Percentiles rank a stretch among this genome's conserved stretches.
These are phyloP conservation scores for Chiloscyllium punctatum DNA, from an alignment of 2,797 vertebrate species.

Conservation along the genomic window DNA sequence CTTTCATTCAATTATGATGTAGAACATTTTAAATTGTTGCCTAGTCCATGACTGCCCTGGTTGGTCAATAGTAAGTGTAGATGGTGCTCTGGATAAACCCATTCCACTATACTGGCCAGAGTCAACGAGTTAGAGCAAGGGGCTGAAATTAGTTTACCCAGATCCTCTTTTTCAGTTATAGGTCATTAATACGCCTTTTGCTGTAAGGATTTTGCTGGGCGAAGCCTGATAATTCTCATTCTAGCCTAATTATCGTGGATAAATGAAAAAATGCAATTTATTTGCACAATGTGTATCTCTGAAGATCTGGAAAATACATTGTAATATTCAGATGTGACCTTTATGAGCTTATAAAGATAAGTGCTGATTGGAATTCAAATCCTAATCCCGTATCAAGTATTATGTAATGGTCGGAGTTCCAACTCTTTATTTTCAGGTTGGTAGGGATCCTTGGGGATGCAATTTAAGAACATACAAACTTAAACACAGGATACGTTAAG, in stretches of 20 bases:
- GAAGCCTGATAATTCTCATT: background rate
- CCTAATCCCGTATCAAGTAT: background rate
- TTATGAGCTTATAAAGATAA: background rate
- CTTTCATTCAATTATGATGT: background rate
- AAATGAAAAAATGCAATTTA: background rate
- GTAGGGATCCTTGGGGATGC: background rate
- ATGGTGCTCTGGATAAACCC: background rate
- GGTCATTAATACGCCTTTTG: constrained; percentile 45
- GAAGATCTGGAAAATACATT: background rate
- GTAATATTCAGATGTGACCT: background rate
- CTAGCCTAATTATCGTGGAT: background rate
- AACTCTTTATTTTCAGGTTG: background rate
- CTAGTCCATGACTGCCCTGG: background rate
- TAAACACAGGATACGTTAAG: background rate
- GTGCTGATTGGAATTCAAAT: background rate
- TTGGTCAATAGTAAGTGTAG: background rate
- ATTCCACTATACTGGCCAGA: background rate
- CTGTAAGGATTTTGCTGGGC: background rate
- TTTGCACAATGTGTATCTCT: background rate
- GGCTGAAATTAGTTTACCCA: background rate
- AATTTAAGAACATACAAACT: background rate
- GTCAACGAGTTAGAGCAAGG: background rate
- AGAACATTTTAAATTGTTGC: background rate
- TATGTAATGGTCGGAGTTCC: background rate
- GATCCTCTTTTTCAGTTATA: constrained; percentile 38